Conservation (phyloP, 2,797 vertebrate genomes). For the Rhyacichthys aspro region DNA sequence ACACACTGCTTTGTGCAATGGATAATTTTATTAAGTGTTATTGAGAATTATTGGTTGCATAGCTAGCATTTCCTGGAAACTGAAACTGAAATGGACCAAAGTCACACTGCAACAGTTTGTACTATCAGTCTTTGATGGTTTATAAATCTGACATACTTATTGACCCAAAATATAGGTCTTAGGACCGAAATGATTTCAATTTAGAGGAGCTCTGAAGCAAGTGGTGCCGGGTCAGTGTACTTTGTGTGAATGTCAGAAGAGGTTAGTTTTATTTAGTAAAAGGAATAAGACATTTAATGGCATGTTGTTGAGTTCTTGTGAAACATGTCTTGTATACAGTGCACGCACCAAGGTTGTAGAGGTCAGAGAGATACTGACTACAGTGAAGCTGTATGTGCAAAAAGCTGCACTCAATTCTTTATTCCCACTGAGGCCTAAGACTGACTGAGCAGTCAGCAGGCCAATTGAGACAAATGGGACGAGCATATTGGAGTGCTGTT, state of each 20-base stretch:
- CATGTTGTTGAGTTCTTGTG: constrained; percentile 27
- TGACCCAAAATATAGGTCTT: constrained; percentile 20
- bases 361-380: constrained; percentile 60
- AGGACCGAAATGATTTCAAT: constrained; percentile 26
- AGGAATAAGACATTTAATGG: constrained; percentile 28
- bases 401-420: constrained; percentile 70
- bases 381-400: constrained; percentile 65
- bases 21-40: constrained; percentile 46
- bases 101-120: constrained; percentile 16
- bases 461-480: constrained; percentile 78
- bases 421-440: constrained; percentile 69
- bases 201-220: constrained; percentile 7
- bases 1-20: constrained; percentile 32
- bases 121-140: constrained; percentile 14
- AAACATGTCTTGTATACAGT: constrained; percentile 41
- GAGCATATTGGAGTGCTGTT: constrained; percentile 58
- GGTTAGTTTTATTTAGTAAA: constrained; percentile 20
- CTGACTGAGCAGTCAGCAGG: constrained; percentile 67
- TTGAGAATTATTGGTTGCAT: constrained; percentile 24
- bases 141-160: constrained; percentile 11
- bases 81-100: constrained; percentile 13
- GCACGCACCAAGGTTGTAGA: constrained; percentile 55
- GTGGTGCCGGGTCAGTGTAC: not conserved
- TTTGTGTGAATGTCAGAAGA: constrained; percentile 20
- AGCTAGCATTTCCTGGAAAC: constrained; percentile 8